Evolutionary conservation across 2,113 vertebrate genomes (phyloP).

Genomic region (Anguilla rostrata): DNA sequence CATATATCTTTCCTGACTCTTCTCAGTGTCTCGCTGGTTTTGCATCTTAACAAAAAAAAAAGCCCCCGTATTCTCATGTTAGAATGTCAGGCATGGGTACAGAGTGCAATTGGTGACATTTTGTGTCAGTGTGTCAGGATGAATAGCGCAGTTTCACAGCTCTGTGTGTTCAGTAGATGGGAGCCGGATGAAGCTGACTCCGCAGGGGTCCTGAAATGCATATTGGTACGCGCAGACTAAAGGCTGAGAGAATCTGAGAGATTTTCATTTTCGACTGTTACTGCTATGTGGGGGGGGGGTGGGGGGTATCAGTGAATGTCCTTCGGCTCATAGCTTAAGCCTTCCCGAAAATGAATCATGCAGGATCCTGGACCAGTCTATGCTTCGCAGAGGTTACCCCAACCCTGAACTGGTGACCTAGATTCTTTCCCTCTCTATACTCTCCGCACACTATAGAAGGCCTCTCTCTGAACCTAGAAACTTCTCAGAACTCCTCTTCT

Average conservation of each 20-base stretch:
- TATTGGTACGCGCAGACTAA: background rate
- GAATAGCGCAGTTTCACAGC: background rate
- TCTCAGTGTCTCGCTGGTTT: background rate
- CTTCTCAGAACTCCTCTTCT: too few relatives aligned
- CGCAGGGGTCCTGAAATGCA: background rate
- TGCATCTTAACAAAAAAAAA: background rate
- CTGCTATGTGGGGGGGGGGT: background rate
- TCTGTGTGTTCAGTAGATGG: background rate
- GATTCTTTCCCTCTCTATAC: background rate
- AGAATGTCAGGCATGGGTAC: background rate
- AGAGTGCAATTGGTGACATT: background rate
- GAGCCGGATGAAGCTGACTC: background rate
- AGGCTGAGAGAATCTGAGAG: background rate
- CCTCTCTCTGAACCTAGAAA: background rate
- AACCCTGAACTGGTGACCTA: conserved; percentile 6
- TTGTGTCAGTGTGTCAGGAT: background rate
- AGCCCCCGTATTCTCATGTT: background rate
- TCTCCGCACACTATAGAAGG: background rate
- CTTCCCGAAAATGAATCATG: conserved; percentile 2
- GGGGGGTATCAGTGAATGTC: background rate
- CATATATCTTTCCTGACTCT: background rate
- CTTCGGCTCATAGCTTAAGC: conserved; percentile 3
- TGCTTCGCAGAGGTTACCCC: background rate
- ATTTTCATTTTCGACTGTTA: background rate
- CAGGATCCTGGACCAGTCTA: too few relatives aligned